A percentile compares a stretch with the other conserved stretches of the same genome.
Conservation (phyloP, 2,113 vertebrate genomes). For the Sinocyclocheilus anshuiensis region DNA sequence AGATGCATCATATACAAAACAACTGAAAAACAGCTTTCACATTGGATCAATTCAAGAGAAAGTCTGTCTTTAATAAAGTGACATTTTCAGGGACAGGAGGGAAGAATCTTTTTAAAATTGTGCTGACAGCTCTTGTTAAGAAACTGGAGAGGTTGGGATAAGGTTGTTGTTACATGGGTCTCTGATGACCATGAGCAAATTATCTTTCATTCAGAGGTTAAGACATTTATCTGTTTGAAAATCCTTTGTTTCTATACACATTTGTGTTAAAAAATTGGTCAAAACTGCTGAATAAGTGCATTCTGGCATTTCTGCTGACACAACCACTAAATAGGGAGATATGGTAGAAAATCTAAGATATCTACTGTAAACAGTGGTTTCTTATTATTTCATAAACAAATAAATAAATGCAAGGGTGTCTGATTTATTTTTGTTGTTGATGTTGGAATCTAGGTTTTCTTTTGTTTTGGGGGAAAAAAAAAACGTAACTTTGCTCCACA, state of each 20-base stretch:
- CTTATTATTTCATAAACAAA: background rate
- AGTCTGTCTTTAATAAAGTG: slow-evolving; percentile 9
- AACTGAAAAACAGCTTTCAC: background rate
- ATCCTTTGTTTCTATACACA: background rate
- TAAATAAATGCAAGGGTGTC: too few relatives aligned
- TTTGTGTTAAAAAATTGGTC: background rate
- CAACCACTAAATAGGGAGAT: background rate
- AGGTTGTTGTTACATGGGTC: background rate
- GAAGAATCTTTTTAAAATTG: background rate
- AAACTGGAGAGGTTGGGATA: background rate
- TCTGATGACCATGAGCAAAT: background rate
- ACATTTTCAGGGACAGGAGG: background rate
- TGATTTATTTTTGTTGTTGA: background rate
- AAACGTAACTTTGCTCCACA: background rate
- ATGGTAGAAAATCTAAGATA: background rate
- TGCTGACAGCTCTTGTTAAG: slow-evolving; percentile 1
- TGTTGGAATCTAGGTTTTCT: slow-evolving; percentile 1
- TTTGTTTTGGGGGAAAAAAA: background rate
- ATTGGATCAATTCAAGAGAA: slow-evolving; percentile 7
- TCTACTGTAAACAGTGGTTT: background rate
- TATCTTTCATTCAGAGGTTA: background rate
- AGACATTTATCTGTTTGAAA: background rate
- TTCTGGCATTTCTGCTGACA: background rate
- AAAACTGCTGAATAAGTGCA: background rate
- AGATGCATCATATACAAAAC: background rate